Evolutionary conservation across 1,140 invertebrate species (phyloP).

Genomic region (Musca vetustissima): DNA sequence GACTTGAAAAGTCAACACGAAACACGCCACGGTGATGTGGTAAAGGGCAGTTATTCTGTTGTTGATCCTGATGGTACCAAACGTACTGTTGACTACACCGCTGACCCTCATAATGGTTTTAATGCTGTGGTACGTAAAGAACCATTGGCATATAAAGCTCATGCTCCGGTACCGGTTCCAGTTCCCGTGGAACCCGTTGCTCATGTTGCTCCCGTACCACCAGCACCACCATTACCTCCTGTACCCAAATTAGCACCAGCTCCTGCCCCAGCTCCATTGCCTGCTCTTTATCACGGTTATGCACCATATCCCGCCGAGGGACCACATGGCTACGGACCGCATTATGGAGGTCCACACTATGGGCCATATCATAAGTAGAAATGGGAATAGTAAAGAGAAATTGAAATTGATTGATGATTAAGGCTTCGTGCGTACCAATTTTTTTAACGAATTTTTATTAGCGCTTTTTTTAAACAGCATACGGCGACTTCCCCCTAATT

Average conservation of each 20-base stretch:
- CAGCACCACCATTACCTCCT: slow-evolving; percentile 26
- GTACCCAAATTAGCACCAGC: slow-evolving; percentile 32
- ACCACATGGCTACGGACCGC: slow-evolving; percentile 35
- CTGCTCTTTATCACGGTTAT: slow-evolving; percentile 33
- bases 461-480: slow-evolving; percentile 5
- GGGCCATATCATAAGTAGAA: slow-evolving; percentile 35
- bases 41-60: slow-evolving; percentile 66
- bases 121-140: slow-evolving; percentile 58
- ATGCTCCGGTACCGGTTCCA: slow-evolving; percentile 36
- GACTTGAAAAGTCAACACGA: slow-evolving; percentile 64
- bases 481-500: slow-evolving; percentile 12
- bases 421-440: slow-evolving; percentile 32
- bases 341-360: slow-evolving; percentile 49
- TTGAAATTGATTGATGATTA: too few species aligned
- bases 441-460: not conserved
- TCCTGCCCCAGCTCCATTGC: slow-evolving; percentile 32
- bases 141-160: slow-evolving; percentile 51
- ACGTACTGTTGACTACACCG: slow-evolving; percentile 68
- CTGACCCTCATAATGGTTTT: slow-evolving; percentile 58
- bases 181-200: slow-evolving; percentile 35
- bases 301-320: slow-evolving; percentile 35
- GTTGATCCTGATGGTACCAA: slow-evolving; percentile 67
- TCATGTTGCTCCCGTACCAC: slow-evolving; percentile 41
- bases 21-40: slow-evolving; percentile 64
- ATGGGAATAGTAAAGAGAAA: too few species aligned